phyloP scores from a whole-genome alignment of 2,797 vertebrate genomes.

The Gallinago solitaria region DNA sequence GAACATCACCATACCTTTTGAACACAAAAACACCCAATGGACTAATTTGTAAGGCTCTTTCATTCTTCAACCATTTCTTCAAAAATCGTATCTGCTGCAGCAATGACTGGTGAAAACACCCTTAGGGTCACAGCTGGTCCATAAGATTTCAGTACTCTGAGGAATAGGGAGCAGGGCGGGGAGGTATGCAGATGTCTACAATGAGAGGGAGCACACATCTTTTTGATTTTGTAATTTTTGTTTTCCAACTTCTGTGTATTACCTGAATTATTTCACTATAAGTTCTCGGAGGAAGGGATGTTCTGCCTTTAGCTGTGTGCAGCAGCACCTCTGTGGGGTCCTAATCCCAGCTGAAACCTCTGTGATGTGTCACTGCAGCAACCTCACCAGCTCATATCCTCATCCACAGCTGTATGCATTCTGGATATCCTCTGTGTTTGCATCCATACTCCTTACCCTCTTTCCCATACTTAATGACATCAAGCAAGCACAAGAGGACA shows the following conservation, averaged over 20 bases:
- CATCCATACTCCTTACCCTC: background rate
- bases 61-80: background rate
- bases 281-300: background rate
- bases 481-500: background rate
- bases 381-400: background rate
- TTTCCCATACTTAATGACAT: background rate
- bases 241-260: background rate
- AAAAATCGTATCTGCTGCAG: background rate
- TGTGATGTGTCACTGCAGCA: background rate
- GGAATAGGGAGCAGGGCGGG: background rate
- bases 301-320: background rate
- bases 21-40: background rate
- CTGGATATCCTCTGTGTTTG: background rate
- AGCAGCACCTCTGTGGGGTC: background rate
- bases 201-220: rapidly evolving
- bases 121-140: background rate
- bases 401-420: background rate
- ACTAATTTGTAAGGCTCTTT: background rate
- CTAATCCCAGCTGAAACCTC: background rate
- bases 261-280: background rate
- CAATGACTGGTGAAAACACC: background rate
- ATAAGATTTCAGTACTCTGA: background rate
- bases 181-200: background rate
- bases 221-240: background rate
- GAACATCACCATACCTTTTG: background rate